Conservation (phyloP, 92 coral and sea anemone genomes). For the Actinostola sp. region DNA sequence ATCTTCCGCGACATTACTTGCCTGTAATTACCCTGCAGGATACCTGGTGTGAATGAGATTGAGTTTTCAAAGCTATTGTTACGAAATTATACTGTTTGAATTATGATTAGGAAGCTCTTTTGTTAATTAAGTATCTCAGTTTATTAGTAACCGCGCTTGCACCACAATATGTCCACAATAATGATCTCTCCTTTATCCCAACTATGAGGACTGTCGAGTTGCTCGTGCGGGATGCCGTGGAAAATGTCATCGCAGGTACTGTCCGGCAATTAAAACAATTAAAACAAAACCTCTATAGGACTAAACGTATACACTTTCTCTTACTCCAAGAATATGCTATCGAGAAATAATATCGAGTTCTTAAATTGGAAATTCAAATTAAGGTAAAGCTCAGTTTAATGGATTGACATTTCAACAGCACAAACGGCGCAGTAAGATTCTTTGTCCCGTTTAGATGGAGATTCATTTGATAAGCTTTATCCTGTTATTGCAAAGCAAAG, state of each 20-base stretch:
- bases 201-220: no score
- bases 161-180: not conserved
- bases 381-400: not conserved
- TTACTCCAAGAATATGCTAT: no score
- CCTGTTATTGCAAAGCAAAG: conserved; percentile 7
- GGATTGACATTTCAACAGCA: conserved; percentile 10
- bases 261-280: no score
- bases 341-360: no score
- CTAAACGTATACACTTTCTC: no score
- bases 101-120: conserved; percentile 20
- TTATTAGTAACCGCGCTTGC: not conserved
- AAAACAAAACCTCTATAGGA: no score
- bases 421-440: not conserved
- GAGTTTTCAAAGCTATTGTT: conserved; percentile 8
- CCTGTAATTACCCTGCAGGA: not conserved
- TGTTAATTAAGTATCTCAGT: conserved; percentile 14
- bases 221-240: no score
- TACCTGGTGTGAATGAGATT: conserved; percentile 13
- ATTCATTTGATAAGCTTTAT: not conserved
- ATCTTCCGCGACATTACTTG: conserved; percentile 21
- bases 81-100: conserved; percentile 11
- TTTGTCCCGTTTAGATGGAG: not conserved
- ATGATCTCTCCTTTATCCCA: no score
- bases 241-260: no score
- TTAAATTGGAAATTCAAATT: not conserved